phyloP scores from a whole-genome alignment of 2,888 invertebrate genomes.

The Amphipoea lucens region DNA sequence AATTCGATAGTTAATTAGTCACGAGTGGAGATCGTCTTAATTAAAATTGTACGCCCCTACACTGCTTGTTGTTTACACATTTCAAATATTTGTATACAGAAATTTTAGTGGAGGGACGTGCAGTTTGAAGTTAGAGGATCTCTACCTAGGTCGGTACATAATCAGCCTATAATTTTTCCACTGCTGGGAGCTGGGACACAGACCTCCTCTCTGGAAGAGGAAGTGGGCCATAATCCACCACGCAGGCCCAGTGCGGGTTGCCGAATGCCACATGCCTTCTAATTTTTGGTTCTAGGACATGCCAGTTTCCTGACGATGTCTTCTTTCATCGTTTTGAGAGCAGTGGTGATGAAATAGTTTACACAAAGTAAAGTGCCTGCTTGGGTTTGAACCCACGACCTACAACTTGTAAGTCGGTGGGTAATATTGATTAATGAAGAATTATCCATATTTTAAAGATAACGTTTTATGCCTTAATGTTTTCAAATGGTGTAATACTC shows the following conservation, averaged over 20 bases:
- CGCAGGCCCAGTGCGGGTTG: neutral
- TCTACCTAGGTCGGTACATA: neutral
- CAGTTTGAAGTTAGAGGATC: neutral
- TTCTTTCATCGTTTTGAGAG: neutral
- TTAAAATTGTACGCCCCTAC: neutral
- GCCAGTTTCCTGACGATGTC: neutral
- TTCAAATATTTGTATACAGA: neutral
- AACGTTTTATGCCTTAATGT: neutral
- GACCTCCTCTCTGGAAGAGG: too few relatives aligned
- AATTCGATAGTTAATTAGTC: neutral
- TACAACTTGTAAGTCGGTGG: too few relatives aligned
- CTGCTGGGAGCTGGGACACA: too few relatives aligned
- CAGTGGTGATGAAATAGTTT: neutral
- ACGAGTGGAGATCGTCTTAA: neutral
- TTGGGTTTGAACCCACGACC: neutral
- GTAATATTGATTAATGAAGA: neutral
- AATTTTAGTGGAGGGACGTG: too few relatives aligned
- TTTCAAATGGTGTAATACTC: conserved; percentile 3
- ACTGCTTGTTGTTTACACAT: neutral
- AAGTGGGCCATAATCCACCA: neutral
- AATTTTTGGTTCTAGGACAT: neutral
- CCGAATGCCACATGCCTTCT: neutral
- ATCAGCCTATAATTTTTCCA: too few relatives aligned
- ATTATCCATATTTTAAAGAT: neutral
- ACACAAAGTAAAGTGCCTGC: neutral